A percentile compares a stretch with the other conserved stretches of the same genome.
Conservation (phyloP, 1,140 invertebrate genomes). For the Drosophila pectinifera region DNA sequence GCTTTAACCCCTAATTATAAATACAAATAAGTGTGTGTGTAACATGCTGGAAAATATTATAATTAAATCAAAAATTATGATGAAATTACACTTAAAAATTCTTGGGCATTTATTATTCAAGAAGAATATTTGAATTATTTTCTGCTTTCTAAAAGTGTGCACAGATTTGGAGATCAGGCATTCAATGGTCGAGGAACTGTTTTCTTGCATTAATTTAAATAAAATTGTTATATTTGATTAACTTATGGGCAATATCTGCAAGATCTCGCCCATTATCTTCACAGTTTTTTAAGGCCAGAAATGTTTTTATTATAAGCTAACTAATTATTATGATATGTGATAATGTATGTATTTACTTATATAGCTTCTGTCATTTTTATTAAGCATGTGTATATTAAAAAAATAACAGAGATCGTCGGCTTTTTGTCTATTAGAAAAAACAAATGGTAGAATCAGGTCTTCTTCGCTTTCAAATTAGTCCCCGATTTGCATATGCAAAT, state of each 20-base stretch:
- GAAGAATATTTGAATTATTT: no score
- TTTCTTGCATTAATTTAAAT: no score
- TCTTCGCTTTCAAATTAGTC: constrained; percentile 23
- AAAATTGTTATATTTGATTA: no score
- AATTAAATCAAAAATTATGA: neutral
- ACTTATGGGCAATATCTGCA: no score
- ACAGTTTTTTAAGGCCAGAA: no score
- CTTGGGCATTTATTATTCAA: no score
- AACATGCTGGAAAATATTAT: neutral
- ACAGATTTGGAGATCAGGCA: no score
- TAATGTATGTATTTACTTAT: no score
- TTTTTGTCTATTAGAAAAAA: neutral
- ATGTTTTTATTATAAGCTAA: no score
- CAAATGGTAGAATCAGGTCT: neutral
- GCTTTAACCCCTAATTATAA: constrained; percentile 1
- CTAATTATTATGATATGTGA: no score
- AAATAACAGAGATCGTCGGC: constrained; percentile 6
- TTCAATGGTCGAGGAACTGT: no score
- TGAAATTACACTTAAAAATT: neutral
- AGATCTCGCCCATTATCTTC: no score
- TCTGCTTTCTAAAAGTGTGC: neutral
- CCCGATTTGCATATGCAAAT: constrained; percentile 41
- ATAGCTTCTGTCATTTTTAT: neutral
- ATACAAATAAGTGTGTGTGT: neutral
- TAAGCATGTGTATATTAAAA: neutral